Evolutionary conservation across 2,113 vertebrate genomes (phyloP), one percentile per base, ranked within the genome.

Genomic region (Glaucidium brasilianum): DNA sequence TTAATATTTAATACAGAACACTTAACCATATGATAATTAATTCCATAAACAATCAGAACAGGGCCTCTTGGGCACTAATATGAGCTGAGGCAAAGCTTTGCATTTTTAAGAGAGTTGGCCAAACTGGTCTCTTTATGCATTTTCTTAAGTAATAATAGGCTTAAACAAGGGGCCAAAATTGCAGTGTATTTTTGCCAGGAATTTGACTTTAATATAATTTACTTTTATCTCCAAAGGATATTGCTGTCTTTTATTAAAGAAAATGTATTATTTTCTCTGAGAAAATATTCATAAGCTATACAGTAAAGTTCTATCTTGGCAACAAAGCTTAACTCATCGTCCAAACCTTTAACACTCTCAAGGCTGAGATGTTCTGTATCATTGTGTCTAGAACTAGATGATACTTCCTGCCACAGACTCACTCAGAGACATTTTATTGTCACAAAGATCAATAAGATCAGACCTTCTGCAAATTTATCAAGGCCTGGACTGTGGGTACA

Each of bases 11-110:
- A 92, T 94, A 94, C 0, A 3, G 76, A 93, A 56, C 34, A 85
- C 12, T 76, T 72, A 91, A 53, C 49, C 77, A 76, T 69, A 60
- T 97, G 41, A 93, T 63, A 97, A 97, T 96, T 96, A 97, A 97
- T 96, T 87, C 60, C 59, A 96, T 88, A 97, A 97, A 96, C 89
- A 97, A 95, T 75, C 69, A 96, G 85, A 96, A 92, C 26, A 49
- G 27, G 74, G 58, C 62, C 88, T 94, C 84, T 64, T 71, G 83
- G 94, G 87, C 41, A 92, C 86, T 76, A 95, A 81, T 87, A 91
- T 37, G 34, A 91, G 94, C 74, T 76, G 78, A 96, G 68, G 87
- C 34, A 89, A 68, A 97, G 68, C 39, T 94, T 77, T 85, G 45
- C 15, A 69, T 90, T 96, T 93, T 95, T 96, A 85, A 85, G 45